These are phyloP conservation scores for Notothenia rossii DNA, from an alignment of 2,113 vertebrate genomes.

Conservation along the genomic window DNA sequence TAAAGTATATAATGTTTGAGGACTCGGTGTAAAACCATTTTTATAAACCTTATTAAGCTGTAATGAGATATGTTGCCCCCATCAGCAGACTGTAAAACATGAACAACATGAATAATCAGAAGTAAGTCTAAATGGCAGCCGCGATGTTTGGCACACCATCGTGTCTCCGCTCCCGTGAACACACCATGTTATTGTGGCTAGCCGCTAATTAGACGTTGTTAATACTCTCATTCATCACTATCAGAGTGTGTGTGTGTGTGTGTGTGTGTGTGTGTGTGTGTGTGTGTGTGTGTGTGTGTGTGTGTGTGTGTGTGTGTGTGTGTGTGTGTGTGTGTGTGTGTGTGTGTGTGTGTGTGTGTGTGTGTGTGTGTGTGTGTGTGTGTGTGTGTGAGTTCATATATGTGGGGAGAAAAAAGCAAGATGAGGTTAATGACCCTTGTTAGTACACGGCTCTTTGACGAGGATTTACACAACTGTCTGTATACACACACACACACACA, in stretches of 20 bases:
- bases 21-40: constrained; percentile 5
- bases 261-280: constrained; percentile 11
- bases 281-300: constrained; percentile 6
- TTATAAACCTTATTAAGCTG: constrained; percentile 41
- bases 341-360: too few relatives aligned
- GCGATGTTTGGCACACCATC: background rate
- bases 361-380: too few relatives aligned
- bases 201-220: constrained; percentile 71
- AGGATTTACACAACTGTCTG: constrained; percentile 21
- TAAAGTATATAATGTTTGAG: constrained; percentile 30
- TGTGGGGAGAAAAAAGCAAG: constrained; percentile 33
- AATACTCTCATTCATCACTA: constrained; percentile 75
- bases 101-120: constrained; percentile 60
- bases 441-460: constrained; percentile 50
- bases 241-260: constrained; percentile 29
- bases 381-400: constrained; percentile 17
- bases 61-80: constrained; percentile 48
- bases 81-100: constrained; percentile 53
- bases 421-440: constrained; percentile 63
- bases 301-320: constrained; percentile 15
- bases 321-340: background rate
- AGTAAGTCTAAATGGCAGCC: constrained; percentile 31
- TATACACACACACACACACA: constrained; percentile 6
- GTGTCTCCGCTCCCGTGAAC: constrained; percentile 4
- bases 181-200: constrained; percentile 62